phyloP scores from a whole-genome alignment of 2,113 vertebrate species.

The Silurus asotus region DNA sequence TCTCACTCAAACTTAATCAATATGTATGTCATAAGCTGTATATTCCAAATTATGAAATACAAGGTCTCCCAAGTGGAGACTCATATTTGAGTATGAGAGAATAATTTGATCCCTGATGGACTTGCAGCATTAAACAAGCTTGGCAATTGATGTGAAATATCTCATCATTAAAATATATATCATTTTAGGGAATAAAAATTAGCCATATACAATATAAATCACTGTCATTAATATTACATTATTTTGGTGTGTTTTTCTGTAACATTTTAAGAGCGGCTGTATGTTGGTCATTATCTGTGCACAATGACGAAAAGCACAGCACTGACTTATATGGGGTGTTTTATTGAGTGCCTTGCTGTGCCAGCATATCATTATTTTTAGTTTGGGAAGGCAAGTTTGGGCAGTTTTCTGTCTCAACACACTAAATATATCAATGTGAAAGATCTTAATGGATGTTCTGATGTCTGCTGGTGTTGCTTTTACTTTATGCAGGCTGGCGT shows the following conservation, averaged over 20 bases:
- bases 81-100: neutral
- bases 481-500: neutral
- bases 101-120: neutral
- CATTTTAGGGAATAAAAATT: neutral
- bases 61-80: neutral
- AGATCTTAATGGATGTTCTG: neutral
- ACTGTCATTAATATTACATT: neutral
- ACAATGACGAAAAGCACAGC: conserved; percentile 1
- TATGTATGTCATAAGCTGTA: neutral
- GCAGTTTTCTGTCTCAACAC: neutral
- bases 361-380: neutral
- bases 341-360: neutral
- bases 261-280: neutral
- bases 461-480: neutral
- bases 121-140: neutral
- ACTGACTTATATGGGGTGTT: neutral
- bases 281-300: neutral
- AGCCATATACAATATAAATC: neutral
- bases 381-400: neutral
- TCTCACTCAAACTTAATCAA: neutral
- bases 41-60: neutral
- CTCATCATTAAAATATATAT: neutral
- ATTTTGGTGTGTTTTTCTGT: too few species aligned
- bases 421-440: neutral
- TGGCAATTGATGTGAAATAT: neutral